Evolutionary conservation across 2,888 invertebrate genomes (phyloP), one percentile per base, ranked within the genome.

Genomic region (Lordiphosa andalusiaca): DNA sequence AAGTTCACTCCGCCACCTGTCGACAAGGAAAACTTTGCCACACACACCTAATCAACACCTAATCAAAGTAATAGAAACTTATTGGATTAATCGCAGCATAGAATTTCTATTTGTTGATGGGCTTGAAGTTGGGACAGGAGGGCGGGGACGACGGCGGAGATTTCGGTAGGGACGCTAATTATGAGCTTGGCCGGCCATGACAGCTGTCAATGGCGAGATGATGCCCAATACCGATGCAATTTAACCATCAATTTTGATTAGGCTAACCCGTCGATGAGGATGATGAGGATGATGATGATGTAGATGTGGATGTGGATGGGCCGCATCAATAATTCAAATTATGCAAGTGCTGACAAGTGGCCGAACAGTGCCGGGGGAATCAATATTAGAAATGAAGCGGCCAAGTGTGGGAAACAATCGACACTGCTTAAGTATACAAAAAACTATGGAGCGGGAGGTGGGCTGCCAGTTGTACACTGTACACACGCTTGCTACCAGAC

Each of bases 1-100:
- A 69, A 62, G 53, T 66, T 83, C 52, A 47, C 57, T 37, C 30
- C 72, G 65, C 72, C 72, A 72, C 73, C 73, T 75, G 72, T 55
- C 69, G 69, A 44, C 69, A 33, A 9, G 36, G 6, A 16, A 41
- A 54, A 48, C n/a, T 35, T 48, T 48, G 21, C 6, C 46, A 23
- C 55, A 55, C 46, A 49, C 76, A 83, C 84, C 76, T 77, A 77
- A 77, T 77, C 84, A 83, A 83, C 77, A 77, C 84, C 77, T 77
- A 83, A 77, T 77, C 81, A 77, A 77, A 80, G 77, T 80, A 77
- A 77, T 77, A 77, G 84, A 77, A 77, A 77, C 77, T 77, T 83
- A 77, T 83, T 77, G 81, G 81, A 77, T 77, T 83, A 77, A 77
- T 77, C 76, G 77, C 54, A 57, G 67, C 68, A 68, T 70, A 64